Evolutionary conservation across 2,113 vertebrate genomes (phyloP).

Genomic region (Malurus melanocephalus): DNA sequence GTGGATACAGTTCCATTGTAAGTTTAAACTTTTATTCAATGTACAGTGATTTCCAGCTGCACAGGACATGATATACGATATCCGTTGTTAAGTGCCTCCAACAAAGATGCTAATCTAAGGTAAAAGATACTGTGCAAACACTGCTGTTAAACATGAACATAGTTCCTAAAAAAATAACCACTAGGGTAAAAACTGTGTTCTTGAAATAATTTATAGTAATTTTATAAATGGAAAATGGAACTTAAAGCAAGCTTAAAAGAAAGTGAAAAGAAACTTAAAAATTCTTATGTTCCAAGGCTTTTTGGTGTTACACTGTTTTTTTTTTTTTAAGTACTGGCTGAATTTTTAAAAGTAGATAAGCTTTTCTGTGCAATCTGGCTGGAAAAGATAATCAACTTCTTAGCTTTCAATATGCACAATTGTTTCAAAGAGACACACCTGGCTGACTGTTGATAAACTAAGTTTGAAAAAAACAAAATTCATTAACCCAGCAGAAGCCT

Average conservation of each 20-base stretch:
- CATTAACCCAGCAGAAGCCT: conserved; percentile 9
- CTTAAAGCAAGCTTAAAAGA: background rate
- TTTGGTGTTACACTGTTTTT: background rate
- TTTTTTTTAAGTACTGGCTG: background rate
- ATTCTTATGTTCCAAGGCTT: background rate
- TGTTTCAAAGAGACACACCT: conserved; percentile 39
- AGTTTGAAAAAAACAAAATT: conserved; percentile 19
- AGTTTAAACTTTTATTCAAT: background rate
- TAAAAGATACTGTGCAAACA: conserved; percentile 32
- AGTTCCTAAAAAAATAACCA: background rate
- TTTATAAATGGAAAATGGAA: background rate
- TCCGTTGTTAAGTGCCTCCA: background rate
- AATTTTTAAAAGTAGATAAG: background rate
- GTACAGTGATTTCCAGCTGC: background rate
- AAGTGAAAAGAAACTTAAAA: background rate
- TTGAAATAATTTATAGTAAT: background rate
- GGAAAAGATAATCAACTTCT: background rate
- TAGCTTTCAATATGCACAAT: background rate
- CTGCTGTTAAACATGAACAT: background rate
- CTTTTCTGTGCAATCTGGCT: background rate
- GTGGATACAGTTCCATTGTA: background rate
- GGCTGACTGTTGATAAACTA: conserved; percentile 23
- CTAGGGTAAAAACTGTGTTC: background rate
- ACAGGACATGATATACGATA: background rate
- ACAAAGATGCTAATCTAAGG: background rate